These are phyloP conservation scores for Neodon shergylaensis DNA, from an alignment of 2,113 vertebrate species.

Conservation along the genomic window DNA sequence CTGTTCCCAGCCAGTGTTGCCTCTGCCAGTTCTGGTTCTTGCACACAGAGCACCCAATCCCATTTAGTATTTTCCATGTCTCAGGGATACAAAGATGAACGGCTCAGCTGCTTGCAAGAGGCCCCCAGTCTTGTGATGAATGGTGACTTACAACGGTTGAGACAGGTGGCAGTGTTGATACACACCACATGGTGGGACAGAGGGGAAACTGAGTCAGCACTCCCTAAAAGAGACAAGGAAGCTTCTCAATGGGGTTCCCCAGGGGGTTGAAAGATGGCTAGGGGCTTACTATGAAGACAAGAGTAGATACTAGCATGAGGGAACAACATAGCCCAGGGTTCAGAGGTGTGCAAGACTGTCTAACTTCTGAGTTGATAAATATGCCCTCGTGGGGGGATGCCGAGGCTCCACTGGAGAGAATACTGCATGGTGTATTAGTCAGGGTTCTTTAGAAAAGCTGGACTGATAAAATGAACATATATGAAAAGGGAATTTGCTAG, in stretches of 20 bases:
- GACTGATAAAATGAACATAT: background rate
- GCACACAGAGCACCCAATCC: background rate
- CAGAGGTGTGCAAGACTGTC: background rate
- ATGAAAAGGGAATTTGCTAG: background rate
- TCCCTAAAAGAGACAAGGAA: background rate
- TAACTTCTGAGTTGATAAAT: background rate
- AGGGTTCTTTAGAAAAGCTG: background rate
- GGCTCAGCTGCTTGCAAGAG: background rate
- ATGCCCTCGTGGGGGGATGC: background rate
- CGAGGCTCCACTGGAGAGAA: fast-evolving
- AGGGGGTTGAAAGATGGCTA: background rate
- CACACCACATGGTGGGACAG: background rate
- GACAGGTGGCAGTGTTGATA: too few species aligned
- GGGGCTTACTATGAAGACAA: slow-evolving; percentile 2
- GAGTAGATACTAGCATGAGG: background rate
- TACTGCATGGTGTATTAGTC: background rate
- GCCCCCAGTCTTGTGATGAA: background rate
- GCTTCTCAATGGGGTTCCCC: background rate
- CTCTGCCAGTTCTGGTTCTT: background rate
- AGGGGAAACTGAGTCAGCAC: background rate
- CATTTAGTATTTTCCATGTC: slow-evolving; percentile 24
- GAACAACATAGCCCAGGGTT: background rate
- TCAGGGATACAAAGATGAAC: background rate
- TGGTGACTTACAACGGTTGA: background rate
- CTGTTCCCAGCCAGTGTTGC: background rate